Evolutionary conservation across 2,888 invertebrate genomes (phyloP).

Genomic region (Pterostichus madidus): DNA sequence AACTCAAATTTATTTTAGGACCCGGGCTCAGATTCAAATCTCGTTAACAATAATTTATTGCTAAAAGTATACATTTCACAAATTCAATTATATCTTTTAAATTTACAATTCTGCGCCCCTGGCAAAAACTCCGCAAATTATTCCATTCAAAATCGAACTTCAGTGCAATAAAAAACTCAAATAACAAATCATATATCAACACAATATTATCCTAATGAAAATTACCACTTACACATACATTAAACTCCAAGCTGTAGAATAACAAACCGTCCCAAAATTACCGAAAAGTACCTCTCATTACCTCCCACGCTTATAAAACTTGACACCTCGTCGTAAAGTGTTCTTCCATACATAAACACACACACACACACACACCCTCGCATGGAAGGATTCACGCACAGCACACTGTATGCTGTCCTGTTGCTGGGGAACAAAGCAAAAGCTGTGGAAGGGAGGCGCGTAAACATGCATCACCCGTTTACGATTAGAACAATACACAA

Average conservation of each 20-base stretch:
- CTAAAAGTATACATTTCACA: too few relatives aligned
- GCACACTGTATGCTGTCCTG: background rate
- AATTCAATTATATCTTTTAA: too few relatives aligned
- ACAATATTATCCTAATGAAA: too few relatives aligned
- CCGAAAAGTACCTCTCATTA: background rate
- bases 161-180: too few relatives aligned
- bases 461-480: constrained; percentile 30
- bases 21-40: too few relatives aligned
- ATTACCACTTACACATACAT: too few relatives aligned
- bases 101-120: too few relatives aligned
- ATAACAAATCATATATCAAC: too few relatives aligned
- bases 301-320: background rate
- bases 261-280: background rate
- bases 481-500: constrained; percentile 43
- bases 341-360: background rate
- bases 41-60: too few relatives aligned
- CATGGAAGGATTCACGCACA: constrained; percentile 11
- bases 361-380: background rate
- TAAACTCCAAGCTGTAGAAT: background rate
- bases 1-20: too few relatives aligned
- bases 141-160: too few relatives aligned
- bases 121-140: too few relatives aligned
- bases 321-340: constrained; percentile 15
- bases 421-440: background rate
- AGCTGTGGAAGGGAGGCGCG: background rate